These are phyloP conservation scores for Priocnemis perturbator DNA, from an alignment of 2,888 invertebrate genomes.

Conservation along the genomic window DNA sequence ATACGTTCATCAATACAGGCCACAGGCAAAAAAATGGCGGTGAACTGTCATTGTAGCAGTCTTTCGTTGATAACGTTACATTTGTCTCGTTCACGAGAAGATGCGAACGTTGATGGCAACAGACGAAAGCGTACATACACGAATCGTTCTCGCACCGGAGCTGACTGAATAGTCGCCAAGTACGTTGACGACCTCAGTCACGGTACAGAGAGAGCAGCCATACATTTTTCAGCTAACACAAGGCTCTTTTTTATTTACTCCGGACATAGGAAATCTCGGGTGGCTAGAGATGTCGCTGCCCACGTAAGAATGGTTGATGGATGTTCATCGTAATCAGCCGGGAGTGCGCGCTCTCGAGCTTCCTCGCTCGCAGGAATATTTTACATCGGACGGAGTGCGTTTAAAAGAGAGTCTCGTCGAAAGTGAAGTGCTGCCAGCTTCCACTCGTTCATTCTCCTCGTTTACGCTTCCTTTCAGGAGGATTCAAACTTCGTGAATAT, in stretches of 20 bases:
- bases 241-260: conserved; percentile 14
- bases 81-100: no score
- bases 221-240: conserved; percentile 12
- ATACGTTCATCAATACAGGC: no score
- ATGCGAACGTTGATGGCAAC: no score
- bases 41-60: no score
- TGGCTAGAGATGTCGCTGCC: conserved; percentile 19
- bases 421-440: conserved; percentile 23
- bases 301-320: conserved; percentile 18
- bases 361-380: conserved; percentile 16
- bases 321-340: not conserved
- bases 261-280: conserved; percentile 20
- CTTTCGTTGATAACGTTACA: no score
- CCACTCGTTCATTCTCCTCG: conserved; percentile 7
- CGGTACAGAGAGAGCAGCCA: no score
- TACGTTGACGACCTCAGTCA: no score
- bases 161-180: no score
- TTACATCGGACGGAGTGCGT: conserved; percentile 16
- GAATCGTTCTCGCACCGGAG: no score
- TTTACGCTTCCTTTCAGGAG: not conserved
- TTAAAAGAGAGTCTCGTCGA: conserved; percentile 27
- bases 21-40: no score
- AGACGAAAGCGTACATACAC: no score
- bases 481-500: conserved; percentile 31
- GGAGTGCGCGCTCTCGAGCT: conserved; percentile 11